A percentile compares a stretch with the other conserved stretches of the same genome.
These are phyloP conservation scores for Solen grandis DNA, from an alignment of 1,140 invertebrate genomes.

Conservation along the genomic window DNA sequence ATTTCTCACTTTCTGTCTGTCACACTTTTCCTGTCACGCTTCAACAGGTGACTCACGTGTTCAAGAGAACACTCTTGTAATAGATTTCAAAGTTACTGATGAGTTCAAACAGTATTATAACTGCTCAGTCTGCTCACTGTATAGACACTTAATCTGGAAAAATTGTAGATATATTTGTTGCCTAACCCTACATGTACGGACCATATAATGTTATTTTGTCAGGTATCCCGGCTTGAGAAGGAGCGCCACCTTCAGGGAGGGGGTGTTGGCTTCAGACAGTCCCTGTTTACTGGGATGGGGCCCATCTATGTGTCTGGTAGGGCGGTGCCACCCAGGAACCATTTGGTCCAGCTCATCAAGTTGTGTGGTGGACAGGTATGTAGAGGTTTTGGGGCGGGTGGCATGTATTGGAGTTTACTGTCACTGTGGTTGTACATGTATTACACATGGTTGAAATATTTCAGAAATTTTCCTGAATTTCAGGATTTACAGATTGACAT, in stretches of 20 bases:
- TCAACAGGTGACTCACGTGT: too few species aligned
- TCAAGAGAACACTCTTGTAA: too few species aligned
- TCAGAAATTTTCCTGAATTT: too few species aligned
- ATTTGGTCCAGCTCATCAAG: conserved; percentile 66
- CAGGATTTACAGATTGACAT: neutral
- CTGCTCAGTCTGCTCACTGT: too few species aligned
- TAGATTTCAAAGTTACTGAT: too few species aligned
- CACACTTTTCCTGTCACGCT: too few species aligned
- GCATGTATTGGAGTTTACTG: neutral
- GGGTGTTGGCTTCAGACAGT: conserved; percentile 45
- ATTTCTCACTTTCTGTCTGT: too few species aligned
- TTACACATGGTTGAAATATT: neutral
- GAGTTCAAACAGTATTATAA: too few species aligned
- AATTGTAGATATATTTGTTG: too few species aligned
- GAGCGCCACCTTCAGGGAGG: conserved; percentile 8
- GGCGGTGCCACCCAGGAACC: conserved; percentile 63
- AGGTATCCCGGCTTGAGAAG: conserved; percentile 60
- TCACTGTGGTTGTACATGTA: neutral
- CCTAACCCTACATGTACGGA: too few species aligned
- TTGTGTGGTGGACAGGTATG: conserved; percentile 72
- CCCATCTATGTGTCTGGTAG: conserved; percentile 66
- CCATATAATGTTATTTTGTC: too few species aligned
- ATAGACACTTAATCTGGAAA: too few species aligned
- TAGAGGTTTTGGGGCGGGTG: neutral
- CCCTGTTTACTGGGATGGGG: conserved; percentile 59